These are phyloP conservation scores for Lydus trimaculatus DNA, from an alignment of 2,888 invertebrate species.

Conservation along the genomic window DNA sequence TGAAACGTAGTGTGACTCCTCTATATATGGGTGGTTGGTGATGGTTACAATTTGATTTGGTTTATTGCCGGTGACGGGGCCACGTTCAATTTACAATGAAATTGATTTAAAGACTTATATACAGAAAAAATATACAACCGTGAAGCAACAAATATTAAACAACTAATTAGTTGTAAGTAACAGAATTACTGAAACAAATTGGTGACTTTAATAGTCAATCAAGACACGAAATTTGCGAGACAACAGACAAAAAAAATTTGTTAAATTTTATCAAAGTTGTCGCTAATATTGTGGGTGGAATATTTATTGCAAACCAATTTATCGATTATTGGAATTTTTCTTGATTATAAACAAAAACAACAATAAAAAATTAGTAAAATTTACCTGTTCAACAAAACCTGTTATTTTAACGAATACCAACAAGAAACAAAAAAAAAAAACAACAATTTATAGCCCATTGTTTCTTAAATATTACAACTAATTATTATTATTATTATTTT, in stretches of 20 bases:
- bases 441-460: conserved; percentile 1
- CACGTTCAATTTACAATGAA: neutral
- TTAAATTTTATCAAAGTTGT: too few relatives aligned
- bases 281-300: neutral
- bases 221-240: neutral
- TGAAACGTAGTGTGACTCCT: conserved; percentile 1
- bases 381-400: neutral
- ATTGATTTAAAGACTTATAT: neutral
- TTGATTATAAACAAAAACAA: too few relatives aligned
- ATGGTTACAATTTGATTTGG: conserved; percentile 10
- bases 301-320: neutral
- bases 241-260: too few relatives aligned
- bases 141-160: neutral
- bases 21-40: conserved; percentile 9
- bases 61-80: conserved; percentile 5
- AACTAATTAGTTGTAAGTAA: neutral
- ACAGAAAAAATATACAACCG: too few relatives aligned
- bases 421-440: neutral
- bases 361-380: neutral
- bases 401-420: neutral
- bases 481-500: neutral
- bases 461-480: conserved; percentile 4
- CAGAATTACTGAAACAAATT: neutral
- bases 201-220: neutral
- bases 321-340: neutral